Evolutionary conservation across 1,140 invertebrate genomes (phyloP).

Genomic region (Diabrotica virgifera): DNA sequence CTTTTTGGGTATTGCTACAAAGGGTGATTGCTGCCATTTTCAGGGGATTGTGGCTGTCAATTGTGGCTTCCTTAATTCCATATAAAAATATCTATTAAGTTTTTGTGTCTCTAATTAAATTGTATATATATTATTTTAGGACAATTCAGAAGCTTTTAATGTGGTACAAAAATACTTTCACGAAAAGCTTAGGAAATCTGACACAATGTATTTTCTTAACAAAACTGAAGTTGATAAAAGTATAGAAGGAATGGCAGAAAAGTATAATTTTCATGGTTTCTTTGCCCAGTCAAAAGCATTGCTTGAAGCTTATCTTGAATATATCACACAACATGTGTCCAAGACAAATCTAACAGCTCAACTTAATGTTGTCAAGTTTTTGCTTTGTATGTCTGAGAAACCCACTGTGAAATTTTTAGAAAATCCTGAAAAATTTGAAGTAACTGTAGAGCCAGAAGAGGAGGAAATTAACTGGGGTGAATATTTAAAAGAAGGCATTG

Average conservation of each 20-base stretch:
- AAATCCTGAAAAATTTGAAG: constrained; percentile 31
- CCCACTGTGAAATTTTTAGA: constrained; percentile 43
- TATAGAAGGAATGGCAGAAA: constrained; percentile 39
- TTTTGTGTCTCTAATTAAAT: too few species aligned
- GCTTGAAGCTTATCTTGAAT: constrained; percentile 35
- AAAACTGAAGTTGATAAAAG: constrained; percentile 40
- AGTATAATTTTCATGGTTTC: constrained; percentile 44
- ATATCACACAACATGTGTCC: constrained; percentile 26
- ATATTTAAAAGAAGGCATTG: constrained; percentile 43
- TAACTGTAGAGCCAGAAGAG: constrained; percentile 19
- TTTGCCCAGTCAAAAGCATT: constrained; percentile 35
- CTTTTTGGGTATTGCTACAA: too few species aligned
- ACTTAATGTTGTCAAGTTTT: constrained; percentile 39
- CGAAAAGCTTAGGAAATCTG: constrained; percentile 30
- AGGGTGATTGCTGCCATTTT: too few species aligned
- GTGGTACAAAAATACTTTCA: constrained; percentile 31
- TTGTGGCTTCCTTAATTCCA: too few species aligned
- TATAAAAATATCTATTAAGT: too few species aligned
- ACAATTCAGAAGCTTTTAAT: constrained; percentile 32
- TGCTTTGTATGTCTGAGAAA: constrained; percentile 38
- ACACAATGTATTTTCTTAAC: constrained; percentile 39
- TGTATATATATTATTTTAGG: constrained; percentile 29
- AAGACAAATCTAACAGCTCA: constrained; percentile 27
- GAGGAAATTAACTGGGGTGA: constrained; percentile 42
- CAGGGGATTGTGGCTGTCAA: too few species aligned